Conservation (phyloP, 2,113 vertebrate genomes). For the Chauna torquata region DNA sequence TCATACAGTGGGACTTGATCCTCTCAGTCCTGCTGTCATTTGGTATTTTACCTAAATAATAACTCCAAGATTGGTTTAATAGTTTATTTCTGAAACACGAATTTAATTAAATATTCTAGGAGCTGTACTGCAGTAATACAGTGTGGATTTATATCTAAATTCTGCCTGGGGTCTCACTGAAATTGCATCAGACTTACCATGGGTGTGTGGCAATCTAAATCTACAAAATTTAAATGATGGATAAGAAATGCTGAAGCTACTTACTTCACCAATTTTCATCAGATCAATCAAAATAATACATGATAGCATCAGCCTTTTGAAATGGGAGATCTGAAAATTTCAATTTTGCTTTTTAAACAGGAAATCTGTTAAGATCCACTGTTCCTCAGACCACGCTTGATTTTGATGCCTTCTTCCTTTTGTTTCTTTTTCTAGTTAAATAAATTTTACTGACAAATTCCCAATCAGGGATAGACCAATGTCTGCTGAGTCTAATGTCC, state of each 20-base stretch:
- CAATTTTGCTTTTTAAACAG: not conserved
- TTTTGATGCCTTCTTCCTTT: not conserved
- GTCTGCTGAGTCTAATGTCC: not conserved
- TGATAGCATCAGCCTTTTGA: not conserved
- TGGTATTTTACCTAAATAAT: constrained; percentile 9
- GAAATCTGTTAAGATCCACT: not conserved
- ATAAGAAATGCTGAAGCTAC: not conserved
- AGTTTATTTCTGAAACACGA: constrained; percentile 43
- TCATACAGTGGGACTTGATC: not conserved
- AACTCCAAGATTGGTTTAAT: constrained; percentile 14
- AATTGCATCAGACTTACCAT: constrained; percentile 26
- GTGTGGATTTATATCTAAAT: constrained; percentile 3
- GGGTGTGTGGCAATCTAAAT: constrained; percentile 29
- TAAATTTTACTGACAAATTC: not conserved
- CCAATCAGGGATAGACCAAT: not conserved
- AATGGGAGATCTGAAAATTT: constrained; percentile 28
- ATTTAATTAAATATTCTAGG: constrained; percentile 42
- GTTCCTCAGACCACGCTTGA: not conserved
- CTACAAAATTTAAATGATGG: not conserved
- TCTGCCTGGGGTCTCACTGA: constrained; percentile 22
- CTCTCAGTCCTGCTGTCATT: not conserved
- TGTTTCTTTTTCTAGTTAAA: not conserved
- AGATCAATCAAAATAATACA: not conserved
- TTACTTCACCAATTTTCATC: not conserved
- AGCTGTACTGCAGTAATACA: not conserved